Conservation (phyloP, 2,113 vertebrate genomes). For the Mustela lutreola region DNA sequence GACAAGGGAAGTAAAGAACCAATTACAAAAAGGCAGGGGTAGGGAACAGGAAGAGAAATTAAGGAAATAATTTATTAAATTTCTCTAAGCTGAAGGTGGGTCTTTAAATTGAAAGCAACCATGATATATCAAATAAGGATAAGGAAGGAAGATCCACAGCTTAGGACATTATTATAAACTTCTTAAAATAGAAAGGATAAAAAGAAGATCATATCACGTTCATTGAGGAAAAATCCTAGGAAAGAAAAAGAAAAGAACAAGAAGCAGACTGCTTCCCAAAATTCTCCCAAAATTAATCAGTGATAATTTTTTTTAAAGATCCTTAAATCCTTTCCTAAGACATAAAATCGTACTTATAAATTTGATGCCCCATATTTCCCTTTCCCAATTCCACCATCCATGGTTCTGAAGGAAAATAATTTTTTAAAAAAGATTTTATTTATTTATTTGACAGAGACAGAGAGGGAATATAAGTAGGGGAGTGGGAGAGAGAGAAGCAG, state of each 20-base stretch:
- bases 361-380: background rate
- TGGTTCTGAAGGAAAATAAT: constrained; percentile 10
- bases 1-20: background rate
- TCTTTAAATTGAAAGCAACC: background rate
- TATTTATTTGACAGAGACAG: no score
- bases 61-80: background rate
- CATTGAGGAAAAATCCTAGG: background rate
- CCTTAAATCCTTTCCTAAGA: constrained; percentile 21
- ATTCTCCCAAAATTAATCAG: background rate
- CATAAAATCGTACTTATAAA: background rate
- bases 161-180: constrained; percentile 46
- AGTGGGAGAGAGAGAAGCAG: no score
- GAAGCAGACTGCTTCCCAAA: background rate
- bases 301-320: background rate
- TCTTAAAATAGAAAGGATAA: constrained; percentile 16
- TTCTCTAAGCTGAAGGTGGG: background rate
- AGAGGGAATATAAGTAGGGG: no score
- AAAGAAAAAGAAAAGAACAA: background rate
- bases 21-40: background rate
- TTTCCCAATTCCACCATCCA: background rate
- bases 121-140: background rate
- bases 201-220: background rate
- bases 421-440: constrained; percentile 13
- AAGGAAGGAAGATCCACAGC: constrained; percentile 51
- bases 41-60: background rate